Percentiles rank a stretch among this genome's conserved stretches.
phyloP scores from a whole-genome alignment of 2,888 invertebrate species.

The Diaprepes abbreviatus region DNA sequence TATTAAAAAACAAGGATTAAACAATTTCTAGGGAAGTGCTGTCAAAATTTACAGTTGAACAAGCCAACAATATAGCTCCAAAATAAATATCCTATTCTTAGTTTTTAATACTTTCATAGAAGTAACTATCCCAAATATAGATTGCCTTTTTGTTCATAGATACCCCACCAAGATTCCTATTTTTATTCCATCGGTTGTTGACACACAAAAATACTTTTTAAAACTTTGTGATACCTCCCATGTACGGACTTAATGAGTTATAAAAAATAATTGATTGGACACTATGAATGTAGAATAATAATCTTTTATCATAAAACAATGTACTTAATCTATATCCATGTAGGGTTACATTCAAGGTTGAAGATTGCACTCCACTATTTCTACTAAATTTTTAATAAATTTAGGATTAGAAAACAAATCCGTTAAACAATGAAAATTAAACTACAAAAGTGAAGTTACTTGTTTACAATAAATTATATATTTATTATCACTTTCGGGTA shows the following conservation, averaged over 20 bases:
- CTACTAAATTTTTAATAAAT: neutral
- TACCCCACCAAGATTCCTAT: constrained; percentile 14
- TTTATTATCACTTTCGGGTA: constrained; percentile 9
- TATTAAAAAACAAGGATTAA: no score
- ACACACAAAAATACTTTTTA: neutral
- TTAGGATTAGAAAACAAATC: neutral
- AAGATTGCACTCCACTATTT: neutral
- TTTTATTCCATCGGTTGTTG: neutral
- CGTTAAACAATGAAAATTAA: neutral
- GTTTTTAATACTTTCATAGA: no score
- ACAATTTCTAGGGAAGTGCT: no score
- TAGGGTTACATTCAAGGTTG: constrained; percentile 46
- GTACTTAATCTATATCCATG: constrained; percentile 44
- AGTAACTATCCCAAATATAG: no score
- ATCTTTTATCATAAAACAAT: constrained; percentile 40
- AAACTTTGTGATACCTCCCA: neutral
- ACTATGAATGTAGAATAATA: constrained; percentile 30
- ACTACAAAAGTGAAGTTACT: constrained; percentile 1
- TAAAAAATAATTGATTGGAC: constrained; percentile 3
- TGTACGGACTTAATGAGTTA: neutral
- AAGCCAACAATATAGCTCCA: no score
- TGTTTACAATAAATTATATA: constrained; percentile 2
- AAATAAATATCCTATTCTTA: no score
- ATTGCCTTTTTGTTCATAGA: neutral
- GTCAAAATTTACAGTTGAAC: no score